Base-by-base conservation (phyloP, 2,113 vertebrate species). In the Hucho hucho region DNA sequence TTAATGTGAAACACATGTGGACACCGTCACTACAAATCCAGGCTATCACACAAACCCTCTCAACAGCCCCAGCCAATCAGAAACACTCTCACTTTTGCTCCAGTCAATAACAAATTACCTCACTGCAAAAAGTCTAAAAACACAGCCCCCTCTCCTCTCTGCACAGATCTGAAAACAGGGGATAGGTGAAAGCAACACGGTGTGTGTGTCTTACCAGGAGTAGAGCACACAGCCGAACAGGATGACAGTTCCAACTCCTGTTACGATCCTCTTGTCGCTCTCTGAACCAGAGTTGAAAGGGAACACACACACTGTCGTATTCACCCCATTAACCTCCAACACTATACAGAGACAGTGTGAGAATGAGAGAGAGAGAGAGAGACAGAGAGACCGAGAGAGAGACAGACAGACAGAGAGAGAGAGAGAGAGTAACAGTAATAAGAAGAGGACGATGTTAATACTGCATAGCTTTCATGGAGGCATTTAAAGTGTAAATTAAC, bases 211-310 rank as follows among this genome's bases (percentile, higher is more conserved):
- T 91, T 93, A 98, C 98, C 98, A 98, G 37, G 97, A 97, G 85
- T 99, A 98, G 24, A 97, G 91, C 86, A 99, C 93, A 72, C 97
- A 98, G 76, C 87, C 90, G 74, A 97, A 94, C 46, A 98, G 83
- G 79, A 99, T 95, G 0, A 88, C 61, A 0, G 95, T 94, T 37
- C 97, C 98, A 74, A 98, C 68, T 11, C 86, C 86, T 1, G 94
- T 95, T 76, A 97, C 96, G 64, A 98, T 91, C 77, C 92, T 95
- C 75, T 94, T 95, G 79, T 98, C 97, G 49, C 88, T 93, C 80
- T 95, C 93, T 37, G 95, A 94, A 70, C 94, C 65, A 67, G 29
- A 32, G 16, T 67, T 93, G 66, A 97, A 93, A 73, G 92, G 88
- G 83, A 97, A 97, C 20, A 89, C 90, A 75, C 98, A 99, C 71